Base-by-base conservation (phyloP, 2,888 invertebrate genomes). In the Lumbricus terrestris region DNA sequence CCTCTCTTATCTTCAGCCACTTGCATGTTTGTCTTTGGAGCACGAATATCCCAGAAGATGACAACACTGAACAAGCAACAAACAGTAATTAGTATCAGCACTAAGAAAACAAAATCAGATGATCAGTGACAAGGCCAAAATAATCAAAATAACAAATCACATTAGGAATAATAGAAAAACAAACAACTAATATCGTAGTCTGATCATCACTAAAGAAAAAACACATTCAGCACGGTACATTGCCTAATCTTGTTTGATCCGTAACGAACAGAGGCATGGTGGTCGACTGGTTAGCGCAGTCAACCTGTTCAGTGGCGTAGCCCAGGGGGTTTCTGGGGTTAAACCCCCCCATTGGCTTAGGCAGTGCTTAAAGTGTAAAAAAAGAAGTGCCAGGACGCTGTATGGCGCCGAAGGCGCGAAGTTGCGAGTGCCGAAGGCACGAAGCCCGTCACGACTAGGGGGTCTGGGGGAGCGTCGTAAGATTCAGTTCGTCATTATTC, bases 21-120 rank as follows among this genome's bases (percentile, higher is more conserved):
- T n/a, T 90, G 91, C 33, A 54, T 37, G 16, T 16, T 34, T 13
- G 83, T 90, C 91, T 94, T 94, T 13, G 94, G 93, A 34, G 94
- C 93, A 88, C 94, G 91, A 1, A 94, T 94, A 91, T 95, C 95
- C 95, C 95, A 95, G 42, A 95, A 92, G 89, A 94, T 91, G 16
- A 95, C 93, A 91, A 93, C 93, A 91, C 94, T 95, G 92, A 33
- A 90, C n/a, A 54, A 69, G n/a, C n/a, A 69, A 69, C 69, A 69
- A 3, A 69, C 69, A 69, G n/a, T 29, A n/a, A 69, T n/a, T 11
- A 69, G 69, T 4, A 69, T 69, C n/a, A 69, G 69, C 69, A 69
- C n/a, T n/a, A 69, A 69, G 69, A 69, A 69, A 15, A n/a, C 13
- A 69, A 11, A 69, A 69, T 69, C 47, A n/a, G 18, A n/a, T n/a